Base-by-base conservation (phyloP, 2,888 invertebrate genomes). In the Epirrhoe alternata region DNA sequence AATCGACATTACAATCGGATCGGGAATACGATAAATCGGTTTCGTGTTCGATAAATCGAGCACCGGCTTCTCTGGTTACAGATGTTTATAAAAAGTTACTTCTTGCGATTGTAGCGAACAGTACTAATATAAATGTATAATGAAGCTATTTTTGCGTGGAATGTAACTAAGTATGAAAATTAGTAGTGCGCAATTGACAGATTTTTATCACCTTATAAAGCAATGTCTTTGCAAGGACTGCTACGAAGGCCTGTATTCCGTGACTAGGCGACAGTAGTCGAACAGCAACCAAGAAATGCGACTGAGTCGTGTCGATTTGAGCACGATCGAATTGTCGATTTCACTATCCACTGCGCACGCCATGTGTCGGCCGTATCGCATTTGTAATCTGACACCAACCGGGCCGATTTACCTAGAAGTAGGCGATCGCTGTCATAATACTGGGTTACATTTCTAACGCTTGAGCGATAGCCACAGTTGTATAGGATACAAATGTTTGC, bases 1-100 rank as follows among this genome's bases (percentile, higher is more conserved):
- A 91, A 88, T 89, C 88, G 86, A 83, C 86, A 87, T 87, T 85
- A 86, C 88, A 90, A 87, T 88, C 85, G 86, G 85, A 86, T 86
- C 82, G 79, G 80, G 79, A 78, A 86, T 84, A 85, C 85, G 83
- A 83, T 84, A 82, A 33, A 61, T 61, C 79, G 85, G 83, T 84
- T 42, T 85, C 80, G 80, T 81, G 75, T 83, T 83, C 80, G 74
- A 69, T 82, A 85, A 83, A 88, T 82, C 78, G 78, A 78, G 76
- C 74, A 24, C 74, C 75, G 42, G 78, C 66, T 61, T 76, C 83
- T 84, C 81, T 73, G 79, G 79, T 84, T 81, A 77, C 85, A 81
- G 73, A 76, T 78, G 61, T 72, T 68, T 66, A 50, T 50, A 62
- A 49, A 47, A 42, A 49, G 14, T n/a, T 49, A 33, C 24, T 17